These are phyloP conservation scores for Emydura subglobosa DNA, from an alignment of 2,113 vertebrate species.

Conservation along the genomic window DNA sequence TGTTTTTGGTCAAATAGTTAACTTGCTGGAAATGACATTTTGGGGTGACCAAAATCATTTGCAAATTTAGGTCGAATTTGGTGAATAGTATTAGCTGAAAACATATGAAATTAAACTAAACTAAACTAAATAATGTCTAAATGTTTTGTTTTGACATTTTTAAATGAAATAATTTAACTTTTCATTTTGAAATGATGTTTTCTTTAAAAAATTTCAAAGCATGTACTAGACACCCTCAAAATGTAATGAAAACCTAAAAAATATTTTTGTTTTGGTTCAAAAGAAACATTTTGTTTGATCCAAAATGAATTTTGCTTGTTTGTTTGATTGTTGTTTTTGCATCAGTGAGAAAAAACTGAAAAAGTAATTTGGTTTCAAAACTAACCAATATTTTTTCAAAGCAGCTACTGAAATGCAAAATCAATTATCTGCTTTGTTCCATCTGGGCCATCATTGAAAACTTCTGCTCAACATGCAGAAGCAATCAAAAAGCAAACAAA, in stretches of 20 bases:
- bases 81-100: not conserved
- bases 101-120: no score
- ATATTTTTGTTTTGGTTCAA: not conserved
- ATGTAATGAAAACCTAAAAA: not conserved
- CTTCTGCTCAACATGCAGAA: not conserved
- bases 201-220: not conserved
- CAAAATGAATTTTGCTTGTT: not conserved
- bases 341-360: not conserved
- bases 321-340: not conserved
- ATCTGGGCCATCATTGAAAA: not conserved
- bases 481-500: not conserved
- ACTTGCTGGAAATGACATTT: no score
- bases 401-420: not conserved
- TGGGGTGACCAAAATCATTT: not conserved
- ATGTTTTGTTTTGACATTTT: no score
- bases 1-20: no score
- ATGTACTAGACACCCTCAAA: not conserved
- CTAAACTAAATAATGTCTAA: no score
- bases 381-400: not conserved
- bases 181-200: no score
- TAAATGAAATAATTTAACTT: no score
- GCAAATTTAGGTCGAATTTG: not conserved
- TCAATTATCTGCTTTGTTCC: not conserved
- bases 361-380: not conserved
- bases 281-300: not conserved